These are phyloP conservation scores for Xenotilapia caudafasciata DNA, from an alignment of 2,113 vertebrate genomes.

Conservation along the genomic window DNA sequence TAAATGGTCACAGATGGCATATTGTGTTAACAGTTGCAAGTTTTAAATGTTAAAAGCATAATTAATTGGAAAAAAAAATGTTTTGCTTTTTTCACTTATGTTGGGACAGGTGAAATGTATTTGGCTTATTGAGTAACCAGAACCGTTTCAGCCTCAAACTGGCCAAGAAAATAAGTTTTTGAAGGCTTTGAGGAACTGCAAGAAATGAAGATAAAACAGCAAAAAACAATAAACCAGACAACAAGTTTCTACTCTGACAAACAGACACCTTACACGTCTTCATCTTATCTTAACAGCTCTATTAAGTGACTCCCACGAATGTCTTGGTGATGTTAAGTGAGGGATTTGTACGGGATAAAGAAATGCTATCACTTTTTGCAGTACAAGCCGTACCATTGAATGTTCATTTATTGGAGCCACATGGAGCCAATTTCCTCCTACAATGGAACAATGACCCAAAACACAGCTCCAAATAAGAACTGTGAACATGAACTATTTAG, in stretches of 20 bases:
- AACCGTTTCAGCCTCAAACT: not conserved
- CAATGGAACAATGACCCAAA: not conserved
- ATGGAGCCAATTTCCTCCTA: not conserved
- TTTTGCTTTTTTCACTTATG: accelerated
- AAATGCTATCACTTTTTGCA: not conserved
- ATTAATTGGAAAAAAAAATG: accelerated
- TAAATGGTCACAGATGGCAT: not conserved
- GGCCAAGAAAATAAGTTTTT: not conserved
- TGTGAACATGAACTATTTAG: not conserved
- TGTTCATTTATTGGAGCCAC: not conserved
- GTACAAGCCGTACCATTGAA: not conserved
- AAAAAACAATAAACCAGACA: accelerated
- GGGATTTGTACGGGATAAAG: not conserved
- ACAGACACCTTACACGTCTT: not conserved
- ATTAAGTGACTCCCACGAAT: not conserved
- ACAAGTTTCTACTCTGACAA: not conserved
- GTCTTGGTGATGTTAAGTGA: not conserved
- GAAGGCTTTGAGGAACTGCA: not conserved
- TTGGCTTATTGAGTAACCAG: not conserved
- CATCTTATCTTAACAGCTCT: not conserved
- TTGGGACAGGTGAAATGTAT: not conserved
- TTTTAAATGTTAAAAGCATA: not conserved
- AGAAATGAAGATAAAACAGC: not conserved
- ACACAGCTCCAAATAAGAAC: not conserved
- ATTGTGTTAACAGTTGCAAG: not conserved